Base-by-base conservation (phyloP, 2,888 invertebrate genomes). In the Parnassius apollo region DNA sequence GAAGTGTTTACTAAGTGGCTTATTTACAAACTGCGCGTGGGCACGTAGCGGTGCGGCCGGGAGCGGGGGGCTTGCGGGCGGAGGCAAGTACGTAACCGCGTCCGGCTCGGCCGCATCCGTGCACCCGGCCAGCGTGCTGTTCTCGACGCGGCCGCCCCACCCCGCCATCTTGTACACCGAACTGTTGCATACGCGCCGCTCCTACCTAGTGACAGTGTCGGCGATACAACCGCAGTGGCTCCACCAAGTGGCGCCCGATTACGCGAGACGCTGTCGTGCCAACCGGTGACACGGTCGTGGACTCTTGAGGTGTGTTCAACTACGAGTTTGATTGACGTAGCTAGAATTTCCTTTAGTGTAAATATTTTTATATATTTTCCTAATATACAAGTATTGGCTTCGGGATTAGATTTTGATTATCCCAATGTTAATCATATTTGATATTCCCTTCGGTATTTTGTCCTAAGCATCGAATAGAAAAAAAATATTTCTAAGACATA, bases 1-100 rank as follows among this genome's bases (percentile, higher is more conserved):
- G 62, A 96, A 96, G 82, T 96, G 97, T 81, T 86, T 98, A 44
- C 80, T 97, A 11, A 93, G 94, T 61, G 98, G 98, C 0, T 88
- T 98, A 61, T 97, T 96, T 81, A 96, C 95, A 79, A 98, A 98
- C 86, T 93, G 97, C 69, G 98, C 98, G 2, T 96, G 97, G 87
- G 83, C 96, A 25, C 89, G 89, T 1, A 94, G 95, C 71, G 93
- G 93, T 59, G 95, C 96, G 71, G 94, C 94, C 68, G 70, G 64
- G 2, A 94, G 95, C 49, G 66, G 95, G 49, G 66, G 18, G 65
- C 51, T 7, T 66, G 59, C 94, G 96, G 83, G 91, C 92, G 68
- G 78, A 94, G 69, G 94, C 95, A 88, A 93, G 7, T 92, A 91
- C 83, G 89, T 83, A 69, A 91, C 92, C 18, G 77, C 75, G 18